Base-by-base conservation (phyloP, 2,113 vertebrate species). In the Hippopotamus amphibius region DNA sequence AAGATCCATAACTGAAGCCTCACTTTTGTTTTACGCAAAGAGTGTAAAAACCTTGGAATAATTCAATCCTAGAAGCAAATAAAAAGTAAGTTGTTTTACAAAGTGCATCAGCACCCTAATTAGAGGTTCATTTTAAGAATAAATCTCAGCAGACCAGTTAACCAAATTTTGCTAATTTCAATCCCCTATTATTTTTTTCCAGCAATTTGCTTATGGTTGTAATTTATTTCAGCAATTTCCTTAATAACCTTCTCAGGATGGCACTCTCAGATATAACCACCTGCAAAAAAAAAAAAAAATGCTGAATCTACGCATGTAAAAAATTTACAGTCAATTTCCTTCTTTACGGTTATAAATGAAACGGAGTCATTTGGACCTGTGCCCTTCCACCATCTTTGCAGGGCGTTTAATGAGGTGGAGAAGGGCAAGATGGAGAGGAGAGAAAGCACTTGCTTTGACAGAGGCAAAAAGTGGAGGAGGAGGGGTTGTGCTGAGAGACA, bases 191-290 rank as follows among this genome's bases (percentile, higher is more conserved):
- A 28, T 86, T 82, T 94, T 94, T 72, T 53, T 12, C 28, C 22
- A 79, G 65, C 15, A 46, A 72, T 41, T n/a, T 71, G 17, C 59
- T 85, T 87, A 63, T 92, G 22, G 41, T 68, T 90, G 24, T 72
- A 77, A 87, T 82, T 59, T 86, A 79, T 68, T 97, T 97, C 63
- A 90, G 10, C 22, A 87, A 17, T 95, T 92, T 90, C 24, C 33
- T 50, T 92, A 61, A 77, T 94, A 66, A 48, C 43, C 16, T 86
- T 96, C 81, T 89, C 66, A 92, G 66, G 97, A 93, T 66, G 66
- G 71, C 17, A 71, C 65, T 59, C 28, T 86, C 80, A 77, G 28
- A 46, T 83, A 61, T 46, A 82, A 86, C 77, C 77, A 10, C 48
- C 41, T 83, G 76, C 14, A 57, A 57, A 83, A 69, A 80, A 76